These are phyloP conservation scores for Merops nubicus DNA, from an alignment of 2,113 vertebrate genomes.

Conservation along the genomic window DNA sequence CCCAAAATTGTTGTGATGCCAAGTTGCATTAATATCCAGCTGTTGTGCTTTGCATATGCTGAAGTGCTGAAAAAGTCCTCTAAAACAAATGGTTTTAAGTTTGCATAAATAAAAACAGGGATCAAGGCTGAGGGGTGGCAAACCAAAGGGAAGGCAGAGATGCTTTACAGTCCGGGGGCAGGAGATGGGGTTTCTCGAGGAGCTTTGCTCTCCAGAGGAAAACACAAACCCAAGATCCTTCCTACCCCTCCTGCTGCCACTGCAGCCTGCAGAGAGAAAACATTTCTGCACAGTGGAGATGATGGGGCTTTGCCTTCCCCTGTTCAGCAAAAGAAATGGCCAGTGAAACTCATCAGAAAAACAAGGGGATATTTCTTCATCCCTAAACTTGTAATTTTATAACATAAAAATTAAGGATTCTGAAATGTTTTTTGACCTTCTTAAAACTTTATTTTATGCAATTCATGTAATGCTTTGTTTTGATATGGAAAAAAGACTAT, in stretches of 20 bases:
- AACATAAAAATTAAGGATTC: neutral
- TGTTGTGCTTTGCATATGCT: constrained; percentile 15
- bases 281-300: fast-evolving
- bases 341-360: neutral
- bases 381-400: neutral
- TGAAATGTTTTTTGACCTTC: neutral
- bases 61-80: neutral
- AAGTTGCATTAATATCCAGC: constrained; percentile 40
- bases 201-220: neutral
- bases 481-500: neutral
- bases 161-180: neutral
- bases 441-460: neutral
- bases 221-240: neutral
- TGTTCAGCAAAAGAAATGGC: fast-evolving
- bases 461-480: neutral
- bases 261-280: neutral
- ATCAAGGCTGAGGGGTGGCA: neutral
- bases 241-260: neutral
- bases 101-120: neutral
- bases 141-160: neutral
- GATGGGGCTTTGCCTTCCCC: neutral
- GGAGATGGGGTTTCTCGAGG: neutral
- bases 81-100: neutral
- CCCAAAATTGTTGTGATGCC: neutral
- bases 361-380: neutral